Evolutionary conservation across 1,140 invertebrate genomes (phyloP).

Genomic region (Drosophila dunni): DNA sequence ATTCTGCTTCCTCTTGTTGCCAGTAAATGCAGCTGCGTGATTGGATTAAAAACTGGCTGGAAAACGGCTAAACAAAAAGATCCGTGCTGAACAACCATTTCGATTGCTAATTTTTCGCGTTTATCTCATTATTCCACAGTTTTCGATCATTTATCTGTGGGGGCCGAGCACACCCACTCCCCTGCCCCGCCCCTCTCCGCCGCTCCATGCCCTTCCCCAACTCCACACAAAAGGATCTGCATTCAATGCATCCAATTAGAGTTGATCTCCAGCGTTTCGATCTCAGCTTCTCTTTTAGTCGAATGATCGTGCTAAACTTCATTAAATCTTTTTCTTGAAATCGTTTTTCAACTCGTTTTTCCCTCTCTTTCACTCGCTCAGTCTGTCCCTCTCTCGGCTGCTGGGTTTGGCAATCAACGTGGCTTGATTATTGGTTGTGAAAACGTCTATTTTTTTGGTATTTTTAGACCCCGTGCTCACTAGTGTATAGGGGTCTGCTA

Average conservation of each 20-base stretch:
- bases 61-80: conserved; percentile 39
- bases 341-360: conserved; percentile 54
- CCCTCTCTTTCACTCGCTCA: not conserved
- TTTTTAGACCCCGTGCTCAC: no score
- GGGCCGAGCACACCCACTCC: conserved; percentile 42
- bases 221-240: conserved; percentile 45
- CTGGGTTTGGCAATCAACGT: conserved; percentile 51
- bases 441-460: conserved; percentile 50
- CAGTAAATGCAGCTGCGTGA: conserved; percentile 80
- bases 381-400: not conserved
- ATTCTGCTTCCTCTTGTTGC: conserved; percentile 32
- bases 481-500: no score
- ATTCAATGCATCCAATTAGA: conserved; percentile 76
- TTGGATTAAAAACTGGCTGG: conserved; percentile 69
- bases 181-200: not conserved
- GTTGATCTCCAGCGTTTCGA: conserved; percentile 39
- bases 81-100: conserved; percentile 55
- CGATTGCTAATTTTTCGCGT: conserved; percentile 82
- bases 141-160: conserved; percentile 80
- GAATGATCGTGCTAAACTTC: conserved; percentile 81
- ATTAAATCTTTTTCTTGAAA: conserved; percentile 73
- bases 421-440: conserved; percentile 77
- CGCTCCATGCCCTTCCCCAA: not conserved
- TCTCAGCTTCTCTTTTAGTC: conserved; percentile 51
- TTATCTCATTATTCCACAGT: conserved; percentile 84